Conservation (phyloP, 2,888 invertebrate genomes). For the Trissolcus brochymenae region DNA sequence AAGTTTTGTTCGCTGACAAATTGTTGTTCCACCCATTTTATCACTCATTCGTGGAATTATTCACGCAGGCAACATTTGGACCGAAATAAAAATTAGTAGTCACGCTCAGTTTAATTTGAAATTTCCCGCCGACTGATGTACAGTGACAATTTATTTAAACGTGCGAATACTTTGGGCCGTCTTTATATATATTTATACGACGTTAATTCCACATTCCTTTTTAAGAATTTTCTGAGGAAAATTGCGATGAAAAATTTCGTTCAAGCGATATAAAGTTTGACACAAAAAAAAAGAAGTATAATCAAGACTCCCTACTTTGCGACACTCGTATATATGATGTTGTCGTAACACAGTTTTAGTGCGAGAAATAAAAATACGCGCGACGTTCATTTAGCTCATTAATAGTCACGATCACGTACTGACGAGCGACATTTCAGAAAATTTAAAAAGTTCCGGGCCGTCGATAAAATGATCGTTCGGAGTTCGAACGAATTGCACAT, state of each 20-base stretch:
- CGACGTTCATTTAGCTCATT: constrained; percentile 14
- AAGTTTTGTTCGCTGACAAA: too few relatives aligned
- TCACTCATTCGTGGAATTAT: too few relatives aligned
- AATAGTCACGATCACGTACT: constrained; percentile 16
- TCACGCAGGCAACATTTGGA: not conserved
- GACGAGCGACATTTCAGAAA: not conserved
- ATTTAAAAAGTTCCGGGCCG: not conserved
- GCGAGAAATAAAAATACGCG: constrained; percentile 11
- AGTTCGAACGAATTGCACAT: too few relatives aligned
- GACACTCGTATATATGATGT: too few relatives aligned
- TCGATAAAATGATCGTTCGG: not conserved
- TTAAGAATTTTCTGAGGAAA: too few relatives aligned
- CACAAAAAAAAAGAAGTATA: too few relatives aligned
- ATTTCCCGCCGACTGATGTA: constrained; percentile 2
- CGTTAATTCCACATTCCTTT: not conserved
- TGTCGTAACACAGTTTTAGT: constrained; percentile 18
- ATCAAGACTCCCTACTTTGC: too few relatives aligned
- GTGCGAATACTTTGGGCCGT: not conserved
- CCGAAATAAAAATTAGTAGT: not conserved
- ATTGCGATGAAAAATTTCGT: too few relatives aligned
- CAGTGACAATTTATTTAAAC: not conserved
- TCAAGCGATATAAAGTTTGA: too few relatives aligned
- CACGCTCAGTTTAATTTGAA: not conserved
- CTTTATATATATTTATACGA: not conserved
- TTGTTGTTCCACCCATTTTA: too few relatives aligned